phyloP scores from a whole-genome alignment of 1,140 invertebrate genomes.

The Kradibia gibbosae region DNA sequence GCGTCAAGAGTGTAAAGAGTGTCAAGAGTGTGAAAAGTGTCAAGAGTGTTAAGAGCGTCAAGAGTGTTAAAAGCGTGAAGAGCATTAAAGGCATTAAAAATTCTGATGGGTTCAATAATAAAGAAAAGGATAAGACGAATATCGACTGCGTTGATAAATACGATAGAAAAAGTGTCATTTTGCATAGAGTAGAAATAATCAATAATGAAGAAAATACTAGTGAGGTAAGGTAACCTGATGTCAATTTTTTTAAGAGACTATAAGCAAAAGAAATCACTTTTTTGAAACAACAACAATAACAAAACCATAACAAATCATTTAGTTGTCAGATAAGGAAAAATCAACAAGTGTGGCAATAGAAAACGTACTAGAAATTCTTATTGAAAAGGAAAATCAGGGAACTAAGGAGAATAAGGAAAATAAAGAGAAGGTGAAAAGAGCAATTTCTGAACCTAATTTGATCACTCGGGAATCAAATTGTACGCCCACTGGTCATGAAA shows the following conservation, averaged over 20 bases:
- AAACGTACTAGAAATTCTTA: conserved; percentile 48
- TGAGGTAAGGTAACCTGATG: not conserved
- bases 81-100: conserved; percentile 34
- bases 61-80: conserved; percentile 56
- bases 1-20: conserved; percentile 47
- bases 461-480: conserved; percentile 56
- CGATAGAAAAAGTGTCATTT: conserved; percentile 54
- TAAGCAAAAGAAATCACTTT: too few species aligned
- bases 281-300: not conserved
- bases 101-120: conserved; percentile 41
- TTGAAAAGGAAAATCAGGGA: conserved; percentile 46
- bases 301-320: not conserved
- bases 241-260: too few species aligned
- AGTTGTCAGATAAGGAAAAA: conserved; percentile 52
- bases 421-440: conserved; percentile 62
- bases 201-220: conserved; percentile 55
- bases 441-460: conserved; percentile 63
- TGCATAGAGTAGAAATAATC: conserved; percentile 57
- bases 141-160: conserved; percentile 52
- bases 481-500: conserved; percentile 51
- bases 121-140: conserved; percentile 56
- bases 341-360: conserved; percentile 45
- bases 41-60: conserved; percentile 46
- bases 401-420: conserved; percentile 26
- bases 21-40: conserved; percentile 54